Evolutionary conservation across 2,797 vertebrate species (phyloP).

Genomic region (Leptatherina wallacei): DNA sequence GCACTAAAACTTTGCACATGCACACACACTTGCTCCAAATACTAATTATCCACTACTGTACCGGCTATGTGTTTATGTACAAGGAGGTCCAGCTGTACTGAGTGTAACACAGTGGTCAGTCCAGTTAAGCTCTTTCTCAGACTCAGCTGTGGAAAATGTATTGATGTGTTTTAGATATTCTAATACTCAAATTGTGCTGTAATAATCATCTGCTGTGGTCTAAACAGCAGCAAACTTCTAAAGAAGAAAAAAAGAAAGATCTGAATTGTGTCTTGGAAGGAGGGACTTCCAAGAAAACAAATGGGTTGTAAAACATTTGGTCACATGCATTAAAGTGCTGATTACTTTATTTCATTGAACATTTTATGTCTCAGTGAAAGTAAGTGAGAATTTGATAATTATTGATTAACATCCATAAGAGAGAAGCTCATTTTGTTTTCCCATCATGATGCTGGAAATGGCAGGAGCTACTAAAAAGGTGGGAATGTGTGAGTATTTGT

Average conservation of each 20-base stretch:
- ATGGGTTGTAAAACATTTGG: neutral
- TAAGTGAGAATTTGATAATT: neutral
- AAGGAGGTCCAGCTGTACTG: conserved; percentile 5
- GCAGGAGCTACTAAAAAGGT: neutral
- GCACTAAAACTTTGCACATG: conserved; percentile 1
- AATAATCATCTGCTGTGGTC: conserved; percentile 12
- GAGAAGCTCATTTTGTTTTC: neutral
- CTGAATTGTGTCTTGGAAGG: neutral
- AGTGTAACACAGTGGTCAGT: conserved; percentile 2
- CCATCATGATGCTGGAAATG: neutral
- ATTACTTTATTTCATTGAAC: neutral
- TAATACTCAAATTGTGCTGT: conserved; percentile 18
- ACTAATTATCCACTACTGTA: conserved; percentile 34
- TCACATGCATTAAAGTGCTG: neutral
- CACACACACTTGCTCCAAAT: neutral
- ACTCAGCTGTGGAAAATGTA: conserved; percentile 9
- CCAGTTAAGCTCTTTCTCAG: conserved; percentile 22
- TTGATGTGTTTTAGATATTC: conserved; percentile 14
- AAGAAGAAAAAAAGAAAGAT: neutral
- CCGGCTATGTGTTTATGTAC: conserved; percentile 21
- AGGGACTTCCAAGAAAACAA: neutral
- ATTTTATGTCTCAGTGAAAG: neutral
- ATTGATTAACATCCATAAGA: neutral
- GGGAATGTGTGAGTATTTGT: neutral
- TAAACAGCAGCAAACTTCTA: no score